Conservation (phyloP, 2,888 invertebrate genomes). For the Parthenolecanium corni region DNA sequence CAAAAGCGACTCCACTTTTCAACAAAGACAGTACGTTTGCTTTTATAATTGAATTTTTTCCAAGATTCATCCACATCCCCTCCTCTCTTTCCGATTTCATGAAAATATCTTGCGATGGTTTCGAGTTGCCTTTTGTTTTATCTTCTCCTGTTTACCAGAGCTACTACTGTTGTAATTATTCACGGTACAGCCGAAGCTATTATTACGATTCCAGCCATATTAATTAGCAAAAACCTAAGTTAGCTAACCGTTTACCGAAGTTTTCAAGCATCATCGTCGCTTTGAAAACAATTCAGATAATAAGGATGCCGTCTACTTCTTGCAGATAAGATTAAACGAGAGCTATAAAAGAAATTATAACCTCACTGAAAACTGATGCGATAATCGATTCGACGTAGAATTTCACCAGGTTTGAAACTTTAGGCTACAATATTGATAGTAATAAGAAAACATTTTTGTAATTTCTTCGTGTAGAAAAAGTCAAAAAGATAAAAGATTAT, state of each 20-base stretch:
- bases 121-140: slow-evolving; percentile 23
- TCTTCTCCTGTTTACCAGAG: slow-evolving; percentile 24
- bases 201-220: slow-evolving; percentile 20
- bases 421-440: too few relatives aligned
- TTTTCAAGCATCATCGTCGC: neutral
- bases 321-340: too few relatives aligned
- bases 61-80: slow-evolving; percentile 4
- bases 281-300: too few relatives aligned
- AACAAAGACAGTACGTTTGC: slow-evolving; percentile 15
- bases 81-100: neutral
- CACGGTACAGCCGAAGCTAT: slow-evolving; percentile 22
- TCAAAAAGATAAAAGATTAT: too few relatives aligned
- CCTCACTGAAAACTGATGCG: too few relatives aligned
- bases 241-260: slow-evolving; percentile 19
- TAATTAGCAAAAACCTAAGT: slow-evolving; percentile 24
- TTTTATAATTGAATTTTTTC: slow-evolving; percentile 15
- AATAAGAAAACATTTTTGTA: too few relatives aligned
- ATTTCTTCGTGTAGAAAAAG: too few relatives aligned
- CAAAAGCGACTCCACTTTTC: too few relatives aligned
- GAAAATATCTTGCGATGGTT: slow-evolving; percentile 25
- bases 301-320: too few relatives aligned
- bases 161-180: slow-evolving; percentile 20
- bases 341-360: too few relatives aligned
- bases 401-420: too few relatives aligned
- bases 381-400: too few relatives aligned